Evolutionary conservation across 2,797 vertebrate species (phyloP).

Genomic region (Trachurus trachurus): DNA sequence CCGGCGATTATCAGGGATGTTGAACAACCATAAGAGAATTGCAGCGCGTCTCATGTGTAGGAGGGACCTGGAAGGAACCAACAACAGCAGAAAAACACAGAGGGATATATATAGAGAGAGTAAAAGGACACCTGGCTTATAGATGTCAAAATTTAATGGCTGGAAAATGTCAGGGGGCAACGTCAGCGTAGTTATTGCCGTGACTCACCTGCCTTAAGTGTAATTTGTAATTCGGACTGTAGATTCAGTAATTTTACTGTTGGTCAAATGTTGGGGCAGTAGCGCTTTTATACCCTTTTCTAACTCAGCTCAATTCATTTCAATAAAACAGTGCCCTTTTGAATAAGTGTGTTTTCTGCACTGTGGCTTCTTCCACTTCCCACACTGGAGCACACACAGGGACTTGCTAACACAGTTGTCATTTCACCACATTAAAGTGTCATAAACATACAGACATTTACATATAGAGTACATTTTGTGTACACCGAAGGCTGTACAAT

Average conservation of each 20-base stretch:
- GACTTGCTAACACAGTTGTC: constrained; percentile 7
- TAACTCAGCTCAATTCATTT: constrained; percentile 50
- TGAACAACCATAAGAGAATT: constrained; percentile 61
- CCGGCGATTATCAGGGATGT: constrained; percentile 70
- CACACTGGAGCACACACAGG: not conserved
- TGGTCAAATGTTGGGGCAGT: constrained; percentile 60
- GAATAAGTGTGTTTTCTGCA: constrained; percentile 30
- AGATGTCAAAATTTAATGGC: constrained; percentile 76
- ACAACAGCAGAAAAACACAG: constrained; percentile 9
- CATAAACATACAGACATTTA: constrained; percentile 27
- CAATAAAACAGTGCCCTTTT: constrained; percentile 67
- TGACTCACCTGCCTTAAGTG: constrained; percentile 73
- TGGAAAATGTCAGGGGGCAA: constrained; percentile 70
- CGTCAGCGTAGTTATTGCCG: constrained; percentile 68
- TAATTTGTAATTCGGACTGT: constrained; percentile 69
- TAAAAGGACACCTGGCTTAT: constrained; percentile 60
- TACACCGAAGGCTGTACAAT: constrained; percentile 14
- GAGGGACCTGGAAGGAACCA: constrained; percentile 57
- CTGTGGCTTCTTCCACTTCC: not conserved
- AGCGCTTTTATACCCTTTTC: constrained; percentile 60
- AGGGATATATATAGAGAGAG: constrained; percentile 36
- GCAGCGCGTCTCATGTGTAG: constrained; percentile 49
- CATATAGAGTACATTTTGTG: constrained; percentile 24
- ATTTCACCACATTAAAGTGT: not conserved
- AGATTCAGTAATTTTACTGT: constrained; percentile 65